Evolutionary conservation across 2,888 invertebrate genomes (phyloP).

Genomic region (Syrphus vitripennis): DNA sequence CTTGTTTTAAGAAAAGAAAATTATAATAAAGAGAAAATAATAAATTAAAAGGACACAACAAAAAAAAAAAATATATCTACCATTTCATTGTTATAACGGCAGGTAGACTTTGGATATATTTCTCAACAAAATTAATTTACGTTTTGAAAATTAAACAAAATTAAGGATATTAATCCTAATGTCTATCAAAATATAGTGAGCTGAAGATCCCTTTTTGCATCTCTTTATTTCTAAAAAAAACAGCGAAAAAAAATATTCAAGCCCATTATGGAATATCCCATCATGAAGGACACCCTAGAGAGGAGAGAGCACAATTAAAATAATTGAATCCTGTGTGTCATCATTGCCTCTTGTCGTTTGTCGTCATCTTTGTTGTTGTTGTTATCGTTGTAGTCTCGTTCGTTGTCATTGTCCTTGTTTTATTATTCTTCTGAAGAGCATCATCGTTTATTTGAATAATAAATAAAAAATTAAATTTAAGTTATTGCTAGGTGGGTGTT

Average conservation of each 20-base stretch:
- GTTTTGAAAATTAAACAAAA: constrained; percentile 63
- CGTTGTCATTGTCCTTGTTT: constrained; percentile 12
- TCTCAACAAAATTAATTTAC: constrained; percentile 48
- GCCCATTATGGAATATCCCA: constrained; percentile 35
- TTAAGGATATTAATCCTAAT: constrained; percentile 65
- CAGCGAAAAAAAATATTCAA: not conserved
- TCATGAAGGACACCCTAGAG: not conserved
- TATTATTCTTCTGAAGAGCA: not conserved
- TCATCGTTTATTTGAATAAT: constrained; percentile 12
- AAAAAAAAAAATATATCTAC: constrained; percentile 1
- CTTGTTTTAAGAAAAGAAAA: no score
- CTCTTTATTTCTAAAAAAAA: constrained; percentile 15
- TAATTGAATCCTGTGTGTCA: constrained; percentile 57
- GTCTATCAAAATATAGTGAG: constrained; percentile 36
- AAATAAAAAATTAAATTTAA: constrained; percentile 48
- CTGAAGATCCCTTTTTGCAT: constrained; percentile 25
- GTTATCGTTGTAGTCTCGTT: not conserved
- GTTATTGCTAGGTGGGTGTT: constrained; percentile 35
- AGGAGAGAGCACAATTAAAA: constrained; percentile 57
- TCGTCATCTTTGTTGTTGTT: not conserved
- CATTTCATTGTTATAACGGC: constrained; percentile 2
- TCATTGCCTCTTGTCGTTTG: not conserved
- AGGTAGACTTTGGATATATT: no score
- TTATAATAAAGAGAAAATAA: not conserved
- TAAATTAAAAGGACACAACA: constrained; percentile 38